phyloP scores from a whole-genome alignment of 2,113 vertebrate species.

The Apaloderma vittatum region DNA sequence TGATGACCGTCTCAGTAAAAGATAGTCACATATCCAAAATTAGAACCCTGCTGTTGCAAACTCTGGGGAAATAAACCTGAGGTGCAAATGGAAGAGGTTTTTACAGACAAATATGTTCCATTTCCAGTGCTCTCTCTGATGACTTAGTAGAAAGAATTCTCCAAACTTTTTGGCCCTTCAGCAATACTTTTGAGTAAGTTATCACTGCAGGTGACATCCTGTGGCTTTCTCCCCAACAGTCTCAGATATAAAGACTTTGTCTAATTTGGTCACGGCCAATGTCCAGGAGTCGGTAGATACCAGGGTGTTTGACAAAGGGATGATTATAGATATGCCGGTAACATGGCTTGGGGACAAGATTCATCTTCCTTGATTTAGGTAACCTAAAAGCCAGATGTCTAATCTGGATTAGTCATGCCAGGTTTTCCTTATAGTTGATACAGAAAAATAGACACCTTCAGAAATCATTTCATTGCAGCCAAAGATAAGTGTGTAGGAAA shows the following conservation, averaged over 20 bases:
- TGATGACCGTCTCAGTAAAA: constrained; percentile 1
- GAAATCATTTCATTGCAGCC: neutral
- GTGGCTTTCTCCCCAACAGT: neutral
- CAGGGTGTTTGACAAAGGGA: neutral
- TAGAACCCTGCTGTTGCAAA: constrained; percentile 19
- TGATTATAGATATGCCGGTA: neutral
- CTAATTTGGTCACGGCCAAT: neutral
- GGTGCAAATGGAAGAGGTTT: constrained; percentile 52
- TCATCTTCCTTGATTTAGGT: neutral
- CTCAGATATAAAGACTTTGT: neutral
- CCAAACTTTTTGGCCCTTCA: neutral
- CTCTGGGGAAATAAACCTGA: constrained; percentile 62
- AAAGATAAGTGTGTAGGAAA: neutral
- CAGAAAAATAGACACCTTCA: neutral
- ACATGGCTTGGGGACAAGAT: neutral
- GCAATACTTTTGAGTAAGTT: neutral
- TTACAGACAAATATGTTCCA: constrained; percentile 5
- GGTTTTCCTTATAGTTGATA: neutral
- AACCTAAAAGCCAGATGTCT: neutral
- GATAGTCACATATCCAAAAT: constrained; percentile 55
- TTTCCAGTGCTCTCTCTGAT: neutral
- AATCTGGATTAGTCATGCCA: neutral
- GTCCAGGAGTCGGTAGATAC: neutral
- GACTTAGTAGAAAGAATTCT: neutral
- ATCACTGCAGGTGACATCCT: neutral